phyloP scores from a whole-genome alignment of 2,113 vertebrate species.

The Strix uralensis region DNA sequence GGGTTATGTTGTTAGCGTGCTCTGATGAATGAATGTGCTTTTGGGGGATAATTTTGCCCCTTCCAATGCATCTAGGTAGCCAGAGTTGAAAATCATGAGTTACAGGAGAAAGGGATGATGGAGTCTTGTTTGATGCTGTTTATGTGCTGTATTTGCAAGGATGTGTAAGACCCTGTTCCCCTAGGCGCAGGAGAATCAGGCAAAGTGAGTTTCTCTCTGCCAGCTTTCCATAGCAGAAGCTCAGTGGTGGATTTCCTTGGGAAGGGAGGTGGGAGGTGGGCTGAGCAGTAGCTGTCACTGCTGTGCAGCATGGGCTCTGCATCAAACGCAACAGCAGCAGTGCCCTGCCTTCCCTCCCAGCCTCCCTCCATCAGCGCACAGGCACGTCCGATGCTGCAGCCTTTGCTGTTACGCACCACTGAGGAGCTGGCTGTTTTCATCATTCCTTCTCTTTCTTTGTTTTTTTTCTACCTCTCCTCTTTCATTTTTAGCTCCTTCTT shows the following conservation, averaged over 20 bases:
- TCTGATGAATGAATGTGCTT: not conserved
- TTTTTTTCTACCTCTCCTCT: not conserved
- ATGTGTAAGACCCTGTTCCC: not conserved
- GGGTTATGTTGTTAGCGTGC: not conserved
- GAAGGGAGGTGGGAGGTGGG: not conserved
- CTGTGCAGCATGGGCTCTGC: not conserved
- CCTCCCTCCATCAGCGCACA: not conserved
- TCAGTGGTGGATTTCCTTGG: not conserved
- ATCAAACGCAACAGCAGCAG: not conserved
- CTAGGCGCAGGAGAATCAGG: rapidly evolving
- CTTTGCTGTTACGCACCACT: not conserved
- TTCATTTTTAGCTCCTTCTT: not conserved
- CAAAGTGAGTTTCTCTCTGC: not conserved
- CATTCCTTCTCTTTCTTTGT: not conserved
- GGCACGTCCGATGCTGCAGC: not conserved
- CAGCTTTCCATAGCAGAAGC: not conserved
- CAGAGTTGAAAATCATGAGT: not conserved
- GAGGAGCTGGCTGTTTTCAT: not conserved
- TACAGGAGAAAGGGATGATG: not conserved
- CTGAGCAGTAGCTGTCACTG: not conserved
- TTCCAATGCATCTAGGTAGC: not conserved
- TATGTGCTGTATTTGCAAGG: not conserved
- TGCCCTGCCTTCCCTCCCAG: not conserved
- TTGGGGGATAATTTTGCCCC: not conserved
- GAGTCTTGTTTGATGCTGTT: not conserved